Conservation (phyloP, 2,113 vertebrate genomes). For the Dromiciops gliroides region DNA sequence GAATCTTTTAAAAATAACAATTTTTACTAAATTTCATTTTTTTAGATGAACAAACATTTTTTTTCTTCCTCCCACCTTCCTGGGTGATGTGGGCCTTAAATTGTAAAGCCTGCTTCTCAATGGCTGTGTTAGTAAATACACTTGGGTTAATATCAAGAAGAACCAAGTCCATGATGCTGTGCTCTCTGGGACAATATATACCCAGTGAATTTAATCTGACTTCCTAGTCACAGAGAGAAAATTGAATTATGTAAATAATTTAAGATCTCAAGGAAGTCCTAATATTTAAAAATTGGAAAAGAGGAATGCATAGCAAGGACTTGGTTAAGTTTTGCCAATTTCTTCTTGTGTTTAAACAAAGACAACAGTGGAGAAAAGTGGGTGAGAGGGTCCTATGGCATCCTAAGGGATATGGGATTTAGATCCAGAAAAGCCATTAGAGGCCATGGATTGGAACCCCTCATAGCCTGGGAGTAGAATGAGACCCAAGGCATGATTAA, state of each 20-base stretch:
- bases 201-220: neutral
- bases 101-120: conserved; percentile 6
- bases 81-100: neutral
- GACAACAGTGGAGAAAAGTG: conserved; percentile 6
- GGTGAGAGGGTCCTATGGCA: neutral
- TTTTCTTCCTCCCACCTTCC: neutral
- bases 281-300: neutral
- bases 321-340: neutral
- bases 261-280: neutral
- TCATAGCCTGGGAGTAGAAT: neutral
- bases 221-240: neutral
- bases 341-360: neutral
- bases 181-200: neutral
- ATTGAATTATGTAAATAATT: neutral
- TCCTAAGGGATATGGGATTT: conserved; percentile 32
- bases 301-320: neutral
- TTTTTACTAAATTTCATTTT: neutral
- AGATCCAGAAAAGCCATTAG: neutral
- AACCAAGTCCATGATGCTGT: neutral
- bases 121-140: neutral
- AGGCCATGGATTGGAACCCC: neutral
- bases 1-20: neutral
- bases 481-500: neutral
- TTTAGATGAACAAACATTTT: neutral
- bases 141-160: neutral